Evolutionary conservation across 2,113 vertebrate genomes (phyloP).

Genomic region (Oncorhynchus tshawytscha): DNA sequence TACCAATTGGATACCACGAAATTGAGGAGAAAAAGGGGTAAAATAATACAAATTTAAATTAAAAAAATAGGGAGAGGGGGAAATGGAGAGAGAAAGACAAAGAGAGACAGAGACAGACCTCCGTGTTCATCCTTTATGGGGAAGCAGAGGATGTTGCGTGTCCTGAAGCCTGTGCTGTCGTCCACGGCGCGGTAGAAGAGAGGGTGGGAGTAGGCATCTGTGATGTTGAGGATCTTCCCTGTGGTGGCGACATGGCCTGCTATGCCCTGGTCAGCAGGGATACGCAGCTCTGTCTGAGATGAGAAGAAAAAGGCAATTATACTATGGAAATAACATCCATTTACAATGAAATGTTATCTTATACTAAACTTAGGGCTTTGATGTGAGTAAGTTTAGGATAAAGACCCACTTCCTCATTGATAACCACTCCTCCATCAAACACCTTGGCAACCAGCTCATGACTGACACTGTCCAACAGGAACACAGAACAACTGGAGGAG

Average conservation of each 20-base stretch:
- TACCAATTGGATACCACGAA: no score
- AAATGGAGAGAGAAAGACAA: neutral
- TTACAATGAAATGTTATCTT: no score
- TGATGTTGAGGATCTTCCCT: slow-evolving; percentile 85
- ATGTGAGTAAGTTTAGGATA: neutral
- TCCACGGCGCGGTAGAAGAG: slow-evolving; percentile 86
- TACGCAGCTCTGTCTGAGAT: slow-evolving; percentile 77
- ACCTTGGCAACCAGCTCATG: slow-evolving; percentile 82
- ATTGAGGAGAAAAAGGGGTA: no score
- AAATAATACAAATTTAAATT: no score
- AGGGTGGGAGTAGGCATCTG: slow-evolving; percentile 82
- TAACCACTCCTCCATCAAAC: slow-evolving; percentile 79
- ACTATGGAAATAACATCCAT: no score
- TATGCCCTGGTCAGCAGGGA: slow-evolving; percentile 84
- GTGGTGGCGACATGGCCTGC: slow-evolving; percentile 85
- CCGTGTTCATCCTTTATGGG: slow-evolving; percentile 82
- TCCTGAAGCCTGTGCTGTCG: slow-evolving; percentile 82
- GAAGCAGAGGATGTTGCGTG: slow-evolving; percentile 82
- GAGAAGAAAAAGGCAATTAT: neutral
- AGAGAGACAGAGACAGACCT: slow-evolving; percentile 42
- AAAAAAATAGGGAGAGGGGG: neutral
- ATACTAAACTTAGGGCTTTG: neutral
- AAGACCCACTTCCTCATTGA: slow-evolving; percentile 68
- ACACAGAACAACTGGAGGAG: slow-evolving; percentile 77
- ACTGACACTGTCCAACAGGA: slow-evolving; percentile 75